These are phyloP conservation scores for Drosophila testacea DNA, from an alignment of 2,888 invertebrate species.

Conservation along the genomic window DNA sequence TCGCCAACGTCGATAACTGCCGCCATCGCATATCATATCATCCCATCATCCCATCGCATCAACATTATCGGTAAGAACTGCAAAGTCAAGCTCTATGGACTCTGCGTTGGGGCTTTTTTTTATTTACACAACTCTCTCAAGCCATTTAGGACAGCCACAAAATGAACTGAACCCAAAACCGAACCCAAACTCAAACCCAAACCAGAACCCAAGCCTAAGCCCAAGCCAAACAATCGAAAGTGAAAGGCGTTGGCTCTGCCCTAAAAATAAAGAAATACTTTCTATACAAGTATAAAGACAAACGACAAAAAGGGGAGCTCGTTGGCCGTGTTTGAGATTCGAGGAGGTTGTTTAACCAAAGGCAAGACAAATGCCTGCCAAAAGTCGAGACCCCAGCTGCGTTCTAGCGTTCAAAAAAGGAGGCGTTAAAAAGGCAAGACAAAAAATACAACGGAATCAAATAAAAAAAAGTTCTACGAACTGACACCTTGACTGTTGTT, in stretches of 20 bases:
- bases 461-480: conserved; percentile 44
- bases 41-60: background rate
- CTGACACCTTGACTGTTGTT: conserved; percentile 51
- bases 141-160: conserved; percentile 71
- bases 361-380: conserved; percentile 56
- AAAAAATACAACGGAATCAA: conserved; percentile 33
- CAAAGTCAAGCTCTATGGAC: conserved; percentile 28
- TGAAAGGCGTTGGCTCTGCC: conserved; percentile 29
- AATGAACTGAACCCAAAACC: conserved; percentile 58
- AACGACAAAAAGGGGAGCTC: conserved; percentile 41
- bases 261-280: conserved; percentile 21
- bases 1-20: conserved; percentile 48
- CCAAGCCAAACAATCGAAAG: conserved; percentile 47
- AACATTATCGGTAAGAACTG: conserved; percentile 40
- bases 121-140: conserved; percentile 70
- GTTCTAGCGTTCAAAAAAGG: conserved; percentile 38
- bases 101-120: conserved; percentile 48
- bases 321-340: background rate
- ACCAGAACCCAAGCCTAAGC: background rate
- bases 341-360: background rate
- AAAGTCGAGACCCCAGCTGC: conserved; percentile 40
- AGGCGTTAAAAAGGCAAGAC: conserved; percentile 61
- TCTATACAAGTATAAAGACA: conserved; percentile 34
- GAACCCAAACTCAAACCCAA: background rate
- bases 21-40: conserved; percentile 35